A percentile compares a stretch with the other conserved stretches of the same genome.
Evolutionary conservation across 2,888 invertebrate genomes (phyloP).

Genomic region (Cerastoderma edule): DNA sequence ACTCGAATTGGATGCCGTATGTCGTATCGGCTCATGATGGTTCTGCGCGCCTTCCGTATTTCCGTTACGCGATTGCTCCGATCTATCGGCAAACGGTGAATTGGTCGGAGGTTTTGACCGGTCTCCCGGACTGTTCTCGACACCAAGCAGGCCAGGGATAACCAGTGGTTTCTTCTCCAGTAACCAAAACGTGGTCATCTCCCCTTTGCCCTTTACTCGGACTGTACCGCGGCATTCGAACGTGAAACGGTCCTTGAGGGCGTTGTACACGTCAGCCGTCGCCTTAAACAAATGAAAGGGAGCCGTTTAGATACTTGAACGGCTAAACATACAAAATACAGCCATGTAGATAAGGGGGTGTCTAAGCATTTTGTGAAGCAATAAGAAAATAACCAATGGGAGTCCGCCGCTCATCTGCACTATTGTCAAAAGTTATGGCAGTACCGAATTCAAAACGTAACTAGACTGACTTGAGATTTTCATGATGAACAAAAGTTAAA

Average conservation of each 20-base stretch:
- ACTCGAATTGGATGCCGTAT: conserved; percentile 18
- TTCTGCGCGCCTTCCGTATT: neutral
- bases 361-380: too few species aligned
- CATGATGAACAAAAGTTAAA: too few species aligned
- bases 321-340: too few species aligned
- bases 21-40: conserved; percentile 11
- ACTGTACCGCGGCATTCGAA: conserved; percentile 86
- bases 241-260: conserved; percentile 85
- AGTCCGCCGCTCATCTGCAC: too few species aligned
- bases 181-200: conserved; percentile 97
- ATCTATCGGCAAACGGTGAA: neutral
- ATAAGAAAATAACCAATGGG: too few species aligned
- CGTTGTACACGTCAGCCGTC: conserved; percentile 93
- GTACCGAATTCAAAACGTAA: too few species aligned
- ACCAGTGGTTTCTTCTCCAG: conserved; percentile 63
- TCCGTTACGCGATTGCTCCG: neutral
- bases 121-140: conserved; percentile 30
- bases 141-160: conserved; percentile 11
- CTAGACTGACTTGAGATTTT: too few species aligned
- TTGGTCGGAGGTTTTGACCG: conserved; percentile 34
- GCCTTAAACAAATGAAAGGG: conserved; percentile 84
- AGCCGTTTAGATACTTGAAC: neutral
- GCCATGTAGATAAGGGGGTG: too few species aligned
- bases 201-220: conserved; percentile 95
- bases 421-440: too few species aligned